phyloP scores from a whole-genome alignment of 1,140 invertebrate genomes.

The Antheraea pernyi region DNA sequence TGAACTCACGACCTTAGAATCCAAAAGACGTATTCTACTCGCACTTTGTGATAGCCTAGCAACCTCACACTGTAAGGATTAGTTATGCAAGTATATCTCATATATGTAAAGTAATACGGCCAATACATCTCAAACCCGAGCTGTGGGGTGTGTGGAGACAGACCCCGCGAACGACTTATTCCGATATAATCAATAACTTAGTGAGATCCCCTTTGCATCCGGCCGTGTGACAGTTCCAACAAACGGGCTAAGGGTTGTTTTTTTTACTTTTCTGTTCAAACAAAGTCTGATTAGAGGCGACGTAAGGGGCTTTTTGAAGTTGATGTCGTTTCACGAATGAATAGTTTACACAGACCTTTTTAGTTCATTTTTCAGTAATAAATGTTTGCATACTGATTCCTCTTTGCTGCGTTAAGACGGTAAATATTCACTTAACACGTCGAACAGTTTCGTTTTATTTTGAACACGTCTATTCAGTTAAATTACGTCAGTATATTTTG shows the following conservation, averaged over 20 bases:
- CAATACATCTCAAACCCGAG: slow-evolving; percentile 62
- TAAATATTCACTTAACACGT: slow-evolving; percentile 32
- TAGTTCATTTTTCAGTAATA: slow-evolving; percentile 44
- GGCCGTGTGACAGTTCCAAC: slow-evolving; percentile 71
- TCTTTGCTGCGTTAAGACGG: slow-evolving; percentile 36
- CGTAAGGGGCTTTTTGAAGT: slow-evolving; percentile 55
- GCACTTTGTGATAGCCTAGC: background rate
- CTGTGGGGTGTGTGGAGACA: slow-evolving; percentile 40
- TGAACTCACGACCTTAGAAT: too few relatives aligned
- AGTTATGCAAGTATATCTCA: slow-evolving; percentile 69
- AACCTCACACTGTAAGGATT: slow-evolving; percentile 39
- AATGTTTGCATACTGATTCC: slow-evolving; percentile 42
- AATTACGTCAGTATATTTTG: background rate
- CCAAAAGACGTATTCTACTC: background rate
- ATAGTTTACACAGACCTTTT: slow-evolving; percentile 42
- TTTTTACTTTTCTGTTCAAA: slow-evolving; percentile 68
- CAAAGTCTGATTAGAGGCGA: slow-evolving; percentile 68
- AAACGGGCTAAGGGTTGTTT: slow-evolving; percentile 66
- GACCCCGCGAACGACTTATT: slow-evolving; percentile 66
- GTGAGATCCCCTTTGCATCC: slow-evolving; percentile 78
- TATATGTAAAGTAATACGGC: slow-evolving; percentile 78
- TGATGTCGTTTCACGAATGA: slow-evolving; percentile 58
- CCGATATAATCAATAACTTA: slow-evolving; percentile 79
- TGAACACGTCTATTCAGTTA: background rate
- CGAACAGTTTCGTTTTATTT: background rate